These are phyloP conservation scores for Leptodactylus fuscus DNA, from an alignment of 2,113 vertebrate genomes.

Conservation along the genomic window DNA sequence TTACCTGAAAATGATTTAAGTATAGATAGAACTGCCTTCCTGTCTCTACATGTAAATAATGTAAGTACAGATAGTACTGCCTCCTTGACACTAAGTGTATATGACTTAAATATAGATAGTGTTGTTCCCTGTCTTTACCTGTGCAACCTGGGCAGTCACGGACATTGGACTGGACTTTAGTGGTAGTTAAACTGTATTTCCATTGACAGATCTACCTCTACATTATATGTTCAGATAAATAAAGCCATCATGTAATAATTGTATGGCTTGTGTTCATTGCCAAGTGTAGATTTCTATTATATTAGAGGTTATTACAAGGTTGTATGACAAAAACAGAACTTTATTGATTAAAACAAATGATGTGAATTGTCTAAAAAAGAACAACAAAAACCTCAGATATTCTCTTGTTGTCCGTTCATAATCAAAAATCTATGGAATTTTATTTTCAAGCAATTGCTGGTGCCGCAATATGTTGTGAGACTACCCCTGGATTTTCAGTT, in stretches of 20 bases:
- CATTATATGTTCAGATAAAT: too few relatives aligned
- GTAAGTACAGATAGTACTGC: neutral
- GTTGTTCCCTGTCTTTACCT: neutral
- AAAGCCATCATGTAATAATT: neutral
- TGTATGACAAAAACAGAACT: neutral
- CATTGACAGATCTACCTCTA: too few relatives aligned
- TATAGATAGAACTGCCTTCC: neutral
- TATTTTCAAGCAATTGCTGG: neutral
- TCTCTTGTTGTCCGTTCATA: neutral
- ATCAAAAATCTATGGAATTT: neutral
- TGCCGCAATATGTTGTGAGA: neutral
- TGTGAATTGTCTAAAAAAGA: neutral
- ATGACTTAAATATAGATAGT: neutral
- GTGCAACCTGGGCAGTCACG: too few relatives aligned
- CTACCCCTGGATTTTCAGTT: slow-evolving; percentile 3
- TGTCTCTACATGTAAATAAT: neutral
- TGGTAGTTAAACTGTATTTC: too few relatives aligned
- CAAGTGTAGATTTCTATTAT: neutral
- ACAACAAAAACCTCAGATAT: neutral
- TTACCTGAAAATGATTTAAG: neutral
- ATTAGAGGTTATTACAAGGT: neutral
- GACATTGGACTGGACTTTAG: too few relatives aligned
- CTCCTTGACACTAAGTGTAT: neutral
- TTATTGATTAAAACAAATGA: neutral
- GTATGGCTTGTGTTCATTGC: neutral